Conservation (phyloP, 2,113 vertebrate species). For the Chaenogobius annularis region DNA sequence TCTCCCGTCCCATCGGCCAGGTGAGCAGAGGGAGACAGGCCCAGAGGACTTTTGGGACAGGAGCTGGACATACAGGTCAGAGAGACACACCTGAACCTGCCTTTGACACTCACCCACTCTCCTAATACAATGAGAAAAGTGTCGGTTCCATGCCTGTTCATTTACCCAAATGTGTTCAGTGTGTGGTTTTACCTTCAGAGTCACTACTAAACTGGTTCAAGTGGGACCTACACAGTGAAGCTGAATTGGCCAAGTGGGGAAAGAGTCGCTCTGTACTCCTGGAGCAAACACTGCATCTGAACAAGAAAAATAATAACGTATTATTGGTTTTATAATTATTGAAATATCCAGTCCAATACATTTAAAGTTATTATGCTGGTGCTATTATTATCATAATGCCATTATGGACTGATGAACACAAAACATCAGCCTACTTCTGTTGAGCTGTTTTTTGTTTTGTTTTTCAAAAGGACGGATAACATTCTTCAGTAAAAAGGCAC, state of each 20-base stretch:
- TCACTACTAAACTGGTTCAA: slow-evolving; percentile 60
- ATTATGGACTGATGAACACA: neutral
- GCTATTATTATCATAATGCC: no score
- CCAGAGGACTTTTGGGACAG: slow-evolving; percentile 79
- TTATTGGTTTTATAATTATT: neutral
- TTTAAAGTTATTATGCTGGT: neutral
- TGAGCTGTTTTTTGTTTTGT: no score
- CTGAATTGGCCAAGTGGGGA: slow-evolving; percentile 53
- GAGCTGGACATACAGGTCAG: slow-evolving; percentile 85
- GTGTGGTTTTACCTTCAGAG: slow-evolving; percentile 61
- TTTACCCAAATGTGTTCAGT: neutral
- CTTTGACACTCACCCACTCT: slow-evolving; percentile 75
- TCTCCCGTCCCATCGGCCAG: slow-evolving; percentile 83
- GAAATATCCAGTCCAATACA: neutral
- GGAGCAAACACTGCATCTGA: slow-evolving; percentile 81
- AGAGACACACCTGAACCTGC: slow-evolving; percentile 76
- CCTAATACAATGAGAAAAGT: slow-evolving; percentile 34
- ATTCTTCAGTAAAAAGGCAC: no score
- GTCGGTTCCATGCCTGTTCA: neutral
- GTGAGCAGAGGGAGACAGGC: slow-evolving; percentile 82
- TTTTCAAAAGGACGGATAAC: no score
- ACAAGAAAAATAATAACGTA: slow-evolving; percentile 1
- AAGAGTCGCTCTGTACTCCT: slow-evolving; percentile 77
- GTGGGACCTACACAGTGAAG: slow-evolving; percentile 67
- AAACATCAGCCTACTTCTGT: neutral